Evolutionary conservation across 2,113 vertebrate species (phyloP).

Genomic region (Gymnorhina tibicen): DNA sequence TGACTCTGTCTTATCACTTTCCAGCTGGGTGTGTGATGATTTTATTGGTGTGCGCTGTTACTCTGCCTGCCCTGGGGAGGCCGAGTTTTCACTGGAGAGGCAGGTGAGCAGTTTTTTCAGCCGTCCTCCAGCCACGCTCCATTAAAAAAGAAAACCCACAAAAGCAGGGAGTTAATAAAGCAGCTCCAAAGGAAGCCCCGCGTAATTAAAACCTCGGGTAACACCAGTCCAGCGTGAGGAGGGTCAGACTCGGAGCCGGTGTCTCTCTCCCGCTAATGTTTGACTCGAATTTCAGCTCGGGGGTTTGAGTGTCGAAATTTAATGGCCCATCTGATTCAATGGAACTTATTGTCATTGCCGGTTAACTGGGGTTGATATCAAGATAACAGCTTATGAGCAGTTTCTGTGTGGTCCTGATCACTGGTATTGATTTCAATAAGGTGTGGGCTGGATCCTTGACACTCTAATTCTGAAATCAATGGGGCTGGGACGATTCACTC

Average conservation of each 20-base stretch:
- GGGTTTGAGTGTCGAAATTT: background rate
- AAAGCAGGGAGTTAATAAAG: background rate
- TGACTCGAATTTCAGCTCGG: background rate
- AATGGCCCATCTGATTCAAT: conserved; percentile 45
- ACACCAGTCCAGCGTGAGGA: background rate
- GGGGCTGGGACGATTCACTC: background rate
- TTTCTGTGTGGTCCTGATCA: conserved; percentile 45
- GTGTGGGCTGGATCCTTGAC: conserved; percentile 28
- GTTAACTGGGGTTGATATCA: conserved; percentile 42
- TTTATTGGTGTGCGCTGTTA: background rate
- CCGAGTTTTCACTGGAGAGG: background rate
- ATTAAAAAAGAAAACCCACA: background rate
- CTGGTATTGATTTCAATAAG: conserved; percentile 53
- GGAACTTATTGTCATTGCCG: conserved; percentile 39
- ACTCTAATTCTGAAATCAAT: conserved; percentile 52
- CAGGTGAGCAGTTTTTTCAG: background rate
- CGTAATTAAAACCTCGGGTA: background rate
- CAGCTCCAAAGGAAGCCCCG: background rate
- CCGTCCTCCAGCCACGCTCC: background rate
- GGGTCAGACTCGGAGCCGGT: background rate
- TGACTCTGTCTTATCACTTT: conserved; percentile 10
- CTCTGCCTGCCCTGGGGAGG: background rate
- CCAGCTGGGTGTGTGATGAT: conserved; percentile 12
- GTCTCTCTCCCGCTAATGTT: background rate
- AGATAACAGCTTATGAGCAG: conserved; percentile 46